A percentile compares a stretch with the other conserved stretches of the same genome.
Conservation (phyloP, 2,113 vertebrate species). For the Panthera tigris region DNA sequence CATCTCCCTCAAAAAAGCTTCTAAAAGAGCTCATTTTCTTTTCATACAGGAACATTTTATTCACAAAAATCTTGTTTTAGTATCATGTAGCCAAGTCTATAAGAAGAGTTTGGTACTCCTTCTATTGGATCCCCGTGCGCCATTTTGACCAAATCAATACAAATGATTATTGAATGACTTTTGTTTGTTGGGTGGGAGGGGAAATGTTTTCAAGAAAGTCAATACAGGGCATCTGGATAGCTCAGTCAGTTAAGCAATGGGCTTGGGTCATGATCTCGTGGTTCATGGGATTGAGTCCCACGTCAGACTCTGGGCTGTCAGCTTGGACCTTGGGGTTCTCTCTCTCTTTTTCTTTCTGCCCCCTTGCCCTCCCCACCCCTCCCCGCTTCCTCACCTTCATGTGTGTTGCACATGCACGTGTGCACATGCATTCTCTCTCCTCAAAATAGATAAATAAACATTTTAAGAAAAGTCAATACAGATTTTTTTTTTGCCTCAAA, state of each 20-base stretch:
- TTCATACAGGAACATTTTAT: conserved; percentile 33
- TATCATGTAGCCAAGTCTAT: background rate
- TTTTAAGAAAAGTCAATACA: background rate
- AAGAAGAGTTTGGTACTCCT: background rate
- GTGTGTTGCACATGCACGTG: too few relatives aligned
- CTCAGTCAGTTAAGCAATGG: too few relatives aligned
- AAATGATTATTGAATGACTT: background rate
- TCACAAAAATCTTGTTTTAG: conserved; percentile 40
- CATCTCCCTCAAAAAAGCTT: conserved; percentile 51
- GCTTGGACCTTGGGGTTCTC: too few relatives aligned
- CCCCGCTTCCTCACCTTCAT: too few relatives aligned
- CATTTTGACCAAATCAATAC: conserved; percentile 17
- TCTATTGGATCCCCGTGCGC: background rate
- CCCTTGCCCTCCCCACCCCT: too few relatives aligned
- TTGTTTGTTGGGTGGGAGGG: background rate
- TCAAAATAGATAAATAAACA: too few relatives aligned
- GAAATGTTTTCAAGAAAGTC: background rate
- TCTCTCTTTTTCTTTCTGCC: too few relatives aligned
- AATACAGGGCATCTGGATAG: background rate
- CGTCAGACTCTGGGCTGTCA: too few relatives aligned
- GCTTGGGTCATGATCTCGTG: too few relatives aligned
- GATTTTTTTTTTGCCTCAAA: background rate
- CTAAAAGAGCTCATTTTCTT: conserved; percentile 25
- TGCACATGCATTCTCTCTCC: too few relatives aligned
- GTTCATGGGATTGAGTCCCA: too few relatives aligned